Percentiles rank a stretch among this genome's conserved stretches.
phyloP scores from a whole-genome alignment of 2,888 invertebrate species.

The Erpobdella octoculata region DNA sequence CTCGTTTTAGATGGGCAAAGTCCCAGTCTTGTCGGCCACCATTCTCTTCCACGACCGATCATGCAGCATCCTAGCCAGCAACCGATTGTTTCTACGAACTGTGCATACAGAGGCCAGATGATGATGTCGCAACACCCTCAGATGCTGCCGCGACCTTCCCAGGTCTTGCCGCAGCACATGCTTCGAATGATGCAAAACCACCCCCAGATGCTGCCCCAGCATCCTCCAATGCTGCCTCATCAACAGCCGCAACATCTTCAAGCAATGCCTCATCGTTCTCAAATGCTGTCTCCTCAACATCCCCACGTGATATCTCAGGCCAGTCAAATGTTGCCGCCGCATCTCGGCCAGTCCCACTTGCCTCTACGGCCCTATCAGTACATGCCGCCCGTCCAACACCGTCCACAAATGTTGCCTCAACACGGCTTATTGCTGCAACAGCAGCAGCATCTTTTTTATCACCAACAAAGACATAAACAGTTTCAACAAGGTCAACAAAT shows the following conservation, averaged over 20 bases:
- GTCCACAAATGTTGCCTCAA: neutral
- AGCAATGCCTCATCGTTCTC: neutral
- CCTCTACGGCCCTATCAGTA: neutral
- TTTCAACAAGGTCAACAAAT: conserved; percentile 7
- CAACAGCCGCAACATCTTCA: neutral
- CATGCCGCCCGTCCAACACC: neutral
- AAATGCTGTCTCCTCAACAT: neutral
- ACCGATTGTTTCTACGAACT: neutral
- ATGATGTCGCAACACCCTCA: neutral
- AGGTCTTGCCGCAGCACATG: neutral
- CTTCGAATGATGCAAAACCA: neutral
- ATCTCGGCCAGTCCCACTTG: neutral
- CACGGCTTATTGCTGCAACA: neutral
- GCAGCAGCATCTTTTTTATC: neutral
- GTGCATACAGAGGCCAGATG: neutral
- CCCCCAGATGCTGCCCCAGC: neutral
- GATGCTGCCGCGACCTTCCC: neutral
- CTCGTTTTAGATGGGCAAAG: too few relatives aligned
- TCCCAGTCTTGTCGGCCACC: neutral
- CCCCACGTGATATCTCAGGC: neutral
- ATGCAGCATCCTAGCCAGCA: neutral
- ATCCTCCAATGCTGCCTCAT: neutral
- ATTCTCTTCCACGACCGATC: neutral
- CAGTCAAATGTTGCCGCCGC: too few relatives aligned
- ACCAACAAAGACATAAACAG: neutral